Base-by-base conservation (phyloP, 1,140 invertebrate species). In the Dolichoris vasculosae region DNA sequence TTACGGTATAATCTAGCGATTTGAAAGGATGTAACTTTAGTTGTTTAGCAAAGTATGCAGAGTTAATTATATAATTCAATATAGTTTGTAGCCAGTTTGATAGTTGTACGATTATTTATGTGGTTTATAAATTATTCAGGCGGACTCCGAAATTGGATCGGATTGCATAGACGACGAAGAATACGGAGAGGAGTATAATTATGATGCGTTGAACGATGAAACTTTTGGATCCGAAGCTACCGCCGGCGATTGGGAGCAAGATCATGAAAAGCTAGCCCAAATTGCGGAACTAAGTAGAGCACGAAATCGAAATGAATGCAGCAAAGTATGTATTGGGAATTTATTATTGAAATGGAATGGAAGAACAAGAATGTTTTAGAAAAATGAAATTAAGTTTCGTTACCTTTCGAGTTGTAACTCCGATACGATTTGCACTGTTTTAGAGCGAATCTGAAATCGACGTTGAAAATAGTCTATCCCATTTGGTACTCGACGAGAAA, bases 121-220 rank as follows among this genome's bases (percentile, higher is more conserved):
- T 35, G 13, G 9, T 67, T 13, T n/a, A 1, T 32, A 43, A 43
- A 26, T 73, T 73, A 32, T 88, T 78, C 81, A 90, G 90, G 87
- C 86, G 82, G 88, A 83, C 80, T 86, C 90, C 87, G 90, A 93
- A 26, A 91, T 92, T 89, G 92, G 89, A 77, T 87, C 93, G 83
- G 91, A 93, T 76, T 90, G 91, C 86, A 87, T 92, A 48, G 95
- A 95, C 86, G 94, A 94, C 79, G 95, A 96, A 75, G 95, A 95
- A 63, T 93, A 94, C 82, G 95, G 95, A 84, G 96, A 97, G 63
- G 97, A 97, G 89, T 96, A 97, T 86, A 97, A 97, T 88, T 98
- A 97, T 93, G 97, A 98, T 94, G 96, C 97, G 1, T 94, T 98
- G 83, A 98, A 98, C 90, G 97, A 98, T 94, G 97, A 98, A 92